Percentiles rank a stretch among this genome's conserved stretches.
Evolutionary conservation across 2,797 vertebrate genomes (phyloP).

Genomic region (Huso huso): DNA sequence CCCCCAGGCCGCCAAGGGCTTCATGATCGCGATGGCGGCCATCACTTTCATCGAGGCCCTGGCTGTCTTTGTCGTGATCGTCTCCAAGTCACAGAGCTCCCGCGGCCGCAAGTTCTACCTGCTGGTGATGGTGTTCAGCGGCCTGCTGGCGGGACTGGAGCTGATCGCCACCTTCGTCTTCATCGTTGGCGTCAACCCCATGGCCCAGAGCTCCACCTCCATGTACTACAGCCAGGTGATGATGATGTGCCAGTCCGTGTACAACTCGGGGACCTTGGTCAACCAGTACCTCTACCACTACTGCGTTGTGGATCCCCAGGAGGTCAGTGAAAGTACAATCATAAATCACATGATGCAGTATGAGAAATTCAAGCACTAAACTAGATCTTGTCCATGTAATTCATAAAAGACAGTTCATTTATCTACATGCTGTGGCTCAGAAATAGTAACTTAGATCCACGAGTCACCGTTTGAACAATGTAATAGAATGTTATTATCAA

Average conservation of each 20-base stretch:
- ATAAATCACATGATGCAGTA: no score
- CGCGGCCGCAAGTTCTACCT: constrained; percentile 70
- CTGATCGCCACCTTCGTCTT: constrained; percentile 77
- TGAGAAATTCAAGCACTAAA: no score
- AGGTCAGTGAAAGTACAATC: constrained; percentile 47
- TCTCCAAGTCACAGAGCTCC: constrained; percentile 53
- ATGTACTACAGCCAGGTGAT: constrained; percentile 73
- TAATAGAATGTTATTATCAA: no score
- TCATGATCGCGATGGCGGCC: constrained; percentile 74
- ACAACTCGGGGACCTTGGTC: constrained; percentile 50
- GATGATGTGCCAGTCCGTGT: constrained; percentile 67
- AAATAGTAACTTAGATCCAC: no score
- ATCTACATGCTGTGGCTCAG: no score
- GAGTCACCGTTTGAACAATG: no score
- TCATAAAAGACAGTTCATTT: no score
- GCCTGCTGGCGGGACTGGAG: constrained; percentile 63
- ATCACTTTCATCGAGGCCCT: constrained; percentile 68
- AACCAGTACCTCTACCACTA: constrained; percentile 80
- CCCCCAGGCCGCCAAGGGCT: constrained; percentile 70
- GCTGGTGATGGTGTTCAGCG: constrained; percentile 51
- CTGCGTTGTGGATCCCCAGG: constrained; percentile 80
- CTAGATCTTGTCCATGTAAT: no score
- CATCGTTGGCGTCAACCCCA: constrained; percentile 76
- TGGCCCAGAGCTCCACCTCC: constrained; percentile 68
- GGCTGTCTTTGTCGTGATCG: constrained; percentile 62